These are phyloP conservation scores for Sarcophaga variegata DNA, from an alignment of 2,888 invertebrate species.

Conservation along the genomic window DNA sequence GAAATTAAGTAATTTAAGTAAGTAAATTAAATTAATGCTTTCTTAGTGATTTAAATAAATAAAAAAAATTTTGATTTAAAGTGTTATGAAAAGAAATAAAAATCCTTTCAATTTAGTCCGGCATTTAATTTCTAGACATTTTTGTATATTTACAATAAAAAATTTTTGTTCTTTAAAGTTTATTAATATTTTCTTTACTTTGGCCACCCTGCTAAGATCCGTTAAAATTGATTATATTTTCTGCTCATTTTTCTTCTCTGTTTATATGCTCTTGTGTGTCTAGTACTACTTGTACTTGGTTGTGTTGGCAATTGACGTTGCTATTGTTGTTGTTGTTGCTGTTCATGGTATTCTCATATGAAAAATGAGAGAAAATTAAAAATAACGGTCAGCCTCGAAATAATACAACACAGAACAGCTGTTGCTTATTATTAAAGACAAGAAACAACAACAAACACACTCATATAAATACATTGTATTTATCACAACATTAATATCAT, in stretches of 20 bases:
- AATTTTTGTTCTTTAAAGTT: too few relatives aligned
- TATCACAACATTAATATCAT: neutral
- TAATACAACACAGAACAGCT: conserved; percentile 55
- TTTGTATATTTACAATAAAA: too few relatives aligned
- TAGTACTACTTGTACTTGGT: neutral
- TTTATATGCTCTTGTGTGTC: neutral
- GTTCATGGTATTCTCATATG: neutral
- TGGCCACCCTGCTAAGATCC: too few relatives aligned
- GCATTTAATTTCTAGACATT: too few relatives aligned
- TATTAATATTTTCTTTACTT: too few relatives aligned
- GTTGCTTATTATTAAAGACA: conserved; percentile 36
- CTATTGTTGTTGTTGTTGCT: neutral
- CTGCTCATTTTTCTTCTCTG: neutral
- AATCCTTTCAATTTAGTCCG: too few relatives aligned
- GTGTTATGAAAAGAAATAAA: too few relatives aligned
- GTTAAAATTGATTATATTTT: neutral
- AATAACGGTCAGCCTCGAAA: conserved; percentile 11
- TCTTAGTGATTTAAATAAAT: too few relatives aligned
- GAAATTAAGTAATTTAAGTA: too few relatives aligned
- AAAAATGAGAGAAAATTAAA: conserved; percentile 39
- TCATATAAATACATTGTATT: neutral
- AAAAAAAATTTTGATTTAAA: too few relatives aligned
- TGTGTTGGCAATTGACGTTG: neutral
- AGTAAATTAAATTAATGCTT: too few relatives aligned
- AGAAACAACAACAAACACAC: conserved; percentile 7